Evolutionary conservation across 2,888 invertebrate species (phyloP).

Genomic region (Catocala fraxini): DNA sequence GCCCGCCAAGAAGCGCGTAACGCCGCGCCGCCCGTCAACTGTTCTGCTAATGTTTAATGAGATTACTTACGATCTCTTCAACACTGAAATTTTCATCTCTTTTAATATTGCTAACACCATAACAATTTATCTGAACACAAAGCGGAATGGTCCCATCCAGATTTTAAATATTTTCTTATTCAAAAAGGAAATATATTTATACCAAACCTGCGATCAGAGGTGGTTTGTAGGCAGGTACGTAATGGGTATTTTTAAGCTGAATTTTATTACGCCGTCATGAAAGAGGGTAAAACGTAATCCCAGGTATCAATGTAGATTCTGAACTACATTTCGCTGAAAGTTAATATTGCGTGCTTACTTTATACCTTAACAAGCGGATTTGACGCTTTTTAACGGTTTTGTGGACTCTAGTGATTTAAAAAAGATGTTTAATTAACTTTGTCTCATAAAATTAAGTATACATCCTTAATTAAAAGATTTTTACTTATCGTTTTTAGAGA

Average conservation of each 20-base stretch:
- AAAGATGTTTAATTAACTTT: conserved; percentile 12
- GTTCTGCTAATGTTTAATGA: conserved; percentile 69
- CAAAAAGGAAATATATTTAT: conserved; percentile 59
- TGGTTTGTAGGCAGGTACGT: conserved; percentile 52
- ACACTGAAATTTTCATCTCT: conserved; percentile 44
- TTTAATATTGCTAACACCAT: conserved; percentile 34
- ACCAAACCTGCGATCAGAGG: conserved; percentile 57
- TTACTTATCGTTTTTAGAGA: too few species aligned
- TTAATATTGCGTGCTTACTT: conserved; percentile 53
- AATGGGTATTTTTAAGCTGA: conserved; percentile 83
- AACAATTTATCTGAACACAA: conserved; percentile 32
- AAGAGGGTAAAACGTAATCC: conserved; percentile 85
- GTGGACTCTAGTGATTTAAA: conserved; percentile 27
- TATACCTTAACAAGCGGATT: conserved; percentile 31
- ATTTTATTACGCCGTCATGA: conserved; percentile 85
- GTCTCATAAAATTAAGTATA: neutral
- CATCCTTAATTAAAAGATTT: neutral
- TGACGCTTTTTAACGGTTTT: conserved; percentile 30
- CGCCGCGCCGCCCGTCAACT: conserved; percentile 47
- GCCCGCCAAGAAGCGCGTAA: conserved; percentile 31
- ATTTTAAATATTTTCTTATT: conserved; percentile 56
- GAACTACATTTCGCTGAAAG: conserved; percentile 65
- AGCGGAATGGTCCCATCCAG: conserved; percentile 48
- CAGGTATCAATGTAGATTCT: conserved; percentile 76
- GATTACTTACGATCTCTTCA: conserved; percentile 59